Conservation (phyloP, 1,140 invertebrate genomes). For the Polypedilum vanderplanki region DNA sequence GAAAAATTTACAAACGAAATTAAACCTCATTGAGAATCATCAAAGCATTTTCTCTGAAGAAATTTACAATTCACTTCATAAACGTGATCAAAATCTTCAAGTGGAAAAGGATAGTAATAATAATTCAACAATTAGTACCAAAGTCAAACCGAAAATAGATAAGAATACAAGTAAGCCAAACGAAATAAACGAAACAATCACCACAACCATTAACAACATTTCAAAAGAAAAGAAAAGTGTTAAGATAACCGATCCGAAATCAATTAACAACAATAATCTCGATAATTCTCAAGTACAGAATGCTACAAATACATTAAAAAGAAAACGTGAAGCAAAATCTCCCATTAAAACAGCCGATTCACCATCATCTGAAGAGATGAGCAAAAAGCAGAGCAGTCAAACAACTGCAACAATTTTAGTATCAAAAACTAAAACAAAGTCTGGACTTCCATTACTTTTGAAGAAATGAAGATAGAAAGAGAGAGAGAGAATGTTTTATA, state of each 20-base stretch:
- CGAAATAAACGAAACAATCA: not conserved
- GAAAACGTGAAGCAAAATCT: not conserved
- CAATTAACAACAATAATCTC: not conserved
- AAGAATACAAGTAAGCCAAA: not conserved
- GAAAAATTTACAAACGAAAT: not conserved
- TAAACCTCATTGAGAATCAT: conserved; percentile 14
- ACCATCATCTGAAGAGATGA: not conserved
- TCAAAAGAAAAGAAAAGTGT: conserved; percentile 20
- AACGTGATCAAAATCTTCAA: not conserved
- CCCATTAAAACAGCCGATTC: not conserved
- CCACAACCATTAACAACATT: not conserved
- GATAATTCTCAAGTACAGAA: not conserved
- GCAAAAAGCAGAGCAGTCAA: conserved; percentile 1
- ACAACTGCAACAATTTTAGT: conserved; percentile 45
- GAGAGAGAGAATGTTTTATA: too few relatives aligned
- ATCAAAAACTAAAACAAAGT: conserved; percentile 45
- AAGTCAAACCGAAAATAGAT: not conserved
- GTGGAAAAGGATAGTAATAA: conserved; percentile 6
- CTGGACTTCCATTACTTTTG: conserved; percentile 43
- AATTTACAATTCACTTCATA: conserved; percentile 11
- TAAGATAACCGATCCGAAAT: conserved; percentile 32
- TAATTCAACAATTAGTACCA: conserved; percentile 24
- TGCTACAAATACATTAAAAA: not conserved
- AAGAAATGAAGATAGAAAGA: conserved; percentile 38
- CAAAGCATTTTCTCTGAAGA: conserved; percentile 20